phyloP scores from a whole-genome alignment of 2,797 vertebrate genomes.

The Smutsia temminckii region DNA sequence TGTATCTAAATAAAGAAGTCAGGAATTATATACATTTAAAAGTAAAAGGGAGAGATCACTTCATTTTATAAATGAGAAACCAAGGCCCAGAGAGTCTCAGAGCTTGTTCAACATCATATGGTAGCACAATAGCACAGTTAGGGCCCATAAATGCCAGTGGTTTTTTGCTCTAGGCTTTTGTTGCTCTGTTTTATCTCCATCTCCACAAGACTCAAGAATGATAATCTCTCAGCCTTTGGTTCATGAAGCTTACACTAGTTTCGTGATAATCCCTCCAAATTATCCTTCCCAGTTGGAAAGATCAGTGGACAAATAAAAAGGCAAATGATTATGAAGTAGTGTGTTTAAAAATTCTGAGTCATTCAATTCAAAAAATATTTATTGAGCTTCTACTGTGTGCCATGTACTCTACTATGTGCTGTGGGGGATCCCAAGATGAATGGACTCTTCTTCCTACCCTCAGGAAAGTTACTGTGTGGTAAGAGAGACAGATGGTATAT shows the following conservation, averaged over 20 bases:
- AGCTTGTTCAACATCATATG: not conserved
- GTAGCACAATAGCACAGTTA: not conserved
- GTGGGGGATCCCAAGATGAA: not conserved
- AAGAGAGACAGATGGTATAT: slow-evolving; percentile 55
- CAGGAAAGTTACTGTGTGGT: slow-evolving; percentile 37
- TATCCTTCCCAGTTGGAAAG: slow-evolving; percentile 8
- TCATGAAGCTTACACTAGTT: not conserved
- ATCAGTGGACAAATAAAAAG: not conserved
- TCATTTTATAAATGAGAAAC: slow-evolving; percentile 1
- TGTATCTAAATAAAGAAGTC: not conserved
- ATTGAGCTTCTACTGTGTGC: slow-evolving; percentile 35
- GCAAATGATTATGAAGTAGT: not conserved
- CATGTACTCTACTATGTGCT: not conserved
- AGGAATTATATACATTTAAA: not conserved
- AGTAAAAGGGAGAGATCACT: not conserved
- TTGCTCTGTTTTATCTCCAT: not conserved
- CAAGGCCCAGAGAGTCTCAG: not conserved
- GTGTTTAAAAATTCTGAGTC: not conserved
- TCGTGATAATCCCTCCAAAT: not conserved
- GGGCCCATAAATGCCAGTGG: not conserved
- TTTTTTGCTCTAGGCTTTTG: not conserved
- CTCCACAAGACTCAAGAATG: not conserved
- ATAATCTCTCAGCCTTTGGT: not conserved
- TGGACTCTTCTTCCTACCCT: slow-evolving; percentile 10
- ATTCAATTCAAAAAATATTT: slow-evolving; percentile 29